Evolutionary conservation across 2,888 invertebrate species (phyloP), one percentile per base, ranked within the genome.

Genomic region (Papilio demoleus): DNA sequence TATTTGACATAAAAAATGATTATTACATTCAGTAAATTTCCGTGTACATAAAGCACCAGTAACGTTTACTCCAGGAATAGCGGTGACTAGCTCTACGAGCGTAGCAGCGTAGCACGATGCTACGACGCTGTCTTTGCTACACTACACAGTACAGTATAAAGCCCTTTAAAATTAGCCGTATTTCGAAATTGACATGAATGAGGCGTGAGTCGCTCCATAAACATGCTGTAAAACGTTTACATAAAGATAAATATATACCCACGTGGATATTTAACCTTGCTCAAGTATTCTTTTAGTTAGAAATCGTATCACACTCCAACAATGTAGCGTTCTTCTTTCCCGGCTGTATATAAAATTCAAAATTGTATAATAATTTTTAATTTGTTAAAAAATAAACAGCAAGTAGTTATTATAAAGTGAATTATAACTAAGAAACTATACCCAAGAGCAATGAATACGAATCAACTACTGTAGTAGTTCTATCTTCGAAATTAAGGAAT

Each of bases 71-170:
- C 53, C 66, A 14, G 50, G 50, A 67, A 66, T 66, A 60, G 17
- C 12, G 2, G 19, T 60, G 66, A 50, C 38, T 19, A 50, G 47
- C 11, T 60, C 66, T 66, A 66, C 66, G 60, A 27, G 11, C 50
- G 66, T 65, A 65, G 65, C 58, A 12, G 38, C 36, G 60, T 60
- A 61, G 66, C 66, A 31, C 40, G 12, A 11, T 22, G 60, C 66
- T 67, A 67, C 70, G 68, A 64, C 66, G 67, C 70, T 65, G 67
- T 38, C 8, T n/a, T 38, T 27, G 11, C 36, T 9, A 11, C 14
- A n/a, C 14, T 50, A 45, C 47, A 53, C n/a, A 8, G 40, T 45
- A 45, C 31, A 24, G 8, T 31, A n/a, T 27, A 14, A 50, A 22
- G 58, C 50, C 66, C 27, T 50, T 47, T 34, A 53, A 27, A 56